Conservation (phyloP, 2,113 vertebrate species). For the Notarius lentiginosus region DNA sequence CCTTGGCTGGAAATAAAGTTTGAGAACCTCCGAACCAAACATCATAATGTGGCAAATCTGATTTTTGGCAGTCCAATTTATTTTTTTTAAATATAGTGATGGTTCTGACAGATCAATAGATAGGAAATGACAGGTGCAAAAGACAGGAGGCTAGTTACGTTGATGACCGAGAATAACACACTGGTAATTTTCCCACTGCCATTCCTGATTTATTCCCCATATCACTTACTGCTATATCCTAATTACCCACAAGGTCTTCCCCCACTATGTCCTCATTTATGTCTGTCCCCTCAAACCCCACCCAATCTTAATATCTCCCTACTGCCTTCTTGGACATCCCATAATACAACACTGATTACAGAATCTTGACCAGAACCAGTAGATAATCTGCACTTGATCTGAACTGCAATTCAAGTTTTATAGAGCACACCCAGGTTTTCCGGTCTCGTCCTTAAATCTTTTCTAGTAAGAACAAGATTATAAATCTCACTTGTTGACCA, state of each 20-base stretch:
- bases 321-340: neutral
- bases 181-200: neutral
- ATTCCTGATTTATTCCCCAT: neutral
- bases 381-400: neutral
- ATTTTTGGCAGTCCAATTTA: too few species aligned
- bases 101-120: neutral
- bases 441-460: neutral
- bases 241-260: neutral
- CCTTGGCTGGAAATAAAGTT: too few species aligned
- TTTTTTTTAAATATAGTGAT: neutral
- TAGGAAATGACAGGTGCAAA: neutral
- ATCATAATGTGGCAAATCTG: too few species aligned
- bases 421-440: neutral
- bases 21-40: too few species aligned
- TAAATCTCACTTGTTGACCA: neutral
- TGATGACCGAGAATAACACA: neutral
- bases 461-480: neutral
- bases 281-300: neutral
- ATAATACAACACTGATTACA: neutral
- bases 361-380: neutral
- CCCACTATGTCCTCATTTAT: neutral
- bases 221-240: neutral
- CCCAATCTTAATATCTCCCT: neutral
- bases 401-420: neutral
- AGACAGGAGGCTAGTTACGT: too few species aligned